phyloP scores from a whole-genome alignment of 1,140 invertebrate genomes.

The Drosophila athabasca region DNA sequence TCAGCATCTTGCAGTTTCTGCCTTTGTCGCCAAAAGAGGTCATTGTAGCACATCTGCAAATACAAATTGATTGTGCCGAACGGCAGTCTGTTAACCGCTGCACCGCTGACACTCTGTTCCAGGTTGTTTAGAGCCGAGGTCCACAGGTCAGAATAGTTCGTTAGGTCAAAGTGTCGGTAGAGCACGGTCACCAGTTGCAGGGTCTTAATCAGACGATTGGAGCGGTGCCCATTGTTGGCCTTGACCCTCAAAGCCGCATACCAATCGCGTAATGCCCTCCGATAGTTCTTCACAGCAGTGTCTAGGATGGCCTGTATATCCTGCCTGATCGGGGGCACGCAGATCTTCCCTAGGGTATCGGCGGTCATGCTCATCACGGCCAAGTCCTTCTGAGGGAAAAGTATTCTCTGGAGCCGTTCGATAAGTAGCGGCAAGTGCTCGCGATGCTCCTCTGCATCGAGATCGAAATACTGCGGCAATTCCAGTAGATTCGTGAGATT shows the following conservation, averaged over 20 bases:
- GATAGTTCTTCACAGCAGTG: constrained; percentile 41
- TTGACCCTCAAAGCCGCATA: not conserved
- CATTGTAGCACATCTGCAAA: constrained; percentile 24
- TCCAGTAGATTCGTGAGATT: constrained; percentile 44
- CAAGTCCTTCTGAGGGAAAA: constrained; percentile 5
- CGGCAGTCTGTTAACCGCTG: not conserved
- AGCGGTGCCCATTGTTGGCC: not conserved
- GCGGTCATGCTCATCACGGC: constrained; percentile 26
- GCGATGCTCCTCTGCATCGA: not conserved
- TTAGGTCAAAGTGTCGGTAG: constrained; percentile 40
- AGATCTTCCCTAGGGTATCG: constrained; percentile 31
- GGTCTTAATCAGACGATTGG: constrained; percentile 2
- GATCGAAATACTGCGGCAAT: constrained; percentile 32
- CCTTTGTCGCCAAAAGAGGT: constrained; percentile 37
- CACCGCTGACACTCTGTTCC: not conserved
- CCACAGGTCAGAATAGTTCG: constrained; percentile 11
- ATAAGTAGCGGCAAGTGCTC: constrained; percentile 5
- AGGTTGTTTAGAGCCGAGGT: constrained; percentile 22
- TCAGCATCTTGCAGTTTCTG: not conserved
- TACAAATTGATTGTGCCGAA: constrained; percentile 6
- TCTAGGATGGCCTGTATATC: constrained; percentile 24
- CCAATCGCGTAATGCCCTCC: constrained; percentile 15
- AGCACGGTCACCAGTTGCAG: constrained; percentile 35
- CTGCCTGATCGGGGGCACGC: not conserved
- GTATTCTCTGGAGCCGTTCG: constrained; percentile 20